Evolutionary conservation across 1,140 invertebrate species (phyloP).

Genomic region (Lethrus apterus): DNA sequence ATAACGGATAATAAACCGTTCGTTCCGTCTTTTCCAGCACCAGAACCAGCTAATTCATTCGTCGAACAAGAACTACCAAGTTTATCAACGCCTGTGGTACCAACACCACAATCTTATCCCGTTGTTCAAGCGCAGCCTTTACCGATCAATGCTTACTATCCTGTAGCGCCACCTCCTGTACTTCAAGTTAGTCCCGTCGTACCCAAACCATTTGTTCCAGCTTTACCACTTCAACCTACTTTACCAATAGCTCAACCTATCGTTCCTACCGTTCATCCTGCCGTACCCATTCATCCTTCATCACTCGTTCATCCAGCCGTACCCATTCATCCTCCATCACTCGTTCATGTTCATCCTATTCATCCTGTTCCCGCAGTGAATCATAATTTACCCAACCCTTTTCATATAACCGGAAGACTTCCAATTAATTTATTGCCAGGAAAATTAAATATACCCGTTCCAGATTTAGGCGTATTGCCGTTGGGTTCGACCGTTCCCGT

Average conservation of each 20-base stretch:
- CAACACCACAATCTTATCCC: neutral
- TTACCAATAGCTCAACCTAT: neutral
- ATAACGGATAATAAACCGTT: neutral
- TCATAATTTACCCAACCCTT: neutral
- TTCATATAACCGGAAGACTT: neutral
- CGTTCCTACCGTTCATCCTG: neutral
- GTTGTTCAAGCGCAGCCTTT: neutral
- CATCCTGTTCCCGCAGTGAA: neutral
- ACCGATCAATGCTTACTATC: too few species aligned
- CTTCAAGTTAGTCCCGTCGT: neutral
- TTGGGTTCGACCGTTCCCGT: constrained; percentile 6
- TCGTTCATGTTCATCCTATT: neutral
- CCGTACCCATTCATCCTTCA: neutral
- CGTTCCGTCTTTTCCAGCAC: constrained; percentile 3
- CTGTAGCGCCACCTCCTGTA: neutral
- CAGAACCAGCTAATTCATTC: neutral
- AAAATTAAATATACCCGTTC: constrained; percentile 6
- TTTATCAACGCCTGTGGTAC: neutral
- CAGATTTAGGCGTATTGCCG: constrained; percentile 9
- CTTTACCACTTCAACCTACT: neutral
- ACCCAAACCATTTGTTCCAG: constrained; percentile 3
- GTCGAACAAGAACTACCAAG: neutral
- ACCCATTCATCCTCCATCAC: neutral
- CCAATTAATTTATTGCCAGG: constrained; percentile 6
- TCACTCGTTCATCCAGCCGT: neutral